Base-by-base conservation (phyloP, 2,888 invertebrate species). In the Thysanoteuthis rhombus region DNA sequence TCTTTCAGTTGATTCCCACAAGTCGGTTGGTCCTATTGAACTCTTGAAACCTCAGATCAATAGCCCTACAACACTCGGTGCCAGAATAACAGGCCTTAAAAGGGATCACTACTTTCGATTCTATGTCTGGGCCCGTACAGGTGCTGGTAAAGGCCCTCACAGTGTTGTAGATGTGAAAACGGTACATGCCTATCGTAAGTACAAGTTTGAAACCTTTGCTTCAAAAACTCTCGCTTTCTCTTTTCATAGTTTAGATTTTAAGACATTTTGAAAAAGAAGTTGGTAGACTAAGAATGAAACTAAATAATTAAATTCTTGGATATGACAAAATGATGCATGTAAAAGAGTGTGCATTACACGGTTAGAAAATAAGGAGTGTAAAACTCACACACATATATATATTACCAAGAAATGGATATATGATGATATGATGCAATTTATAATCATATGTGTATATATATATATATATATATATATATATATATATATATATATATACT, bases 81-180 rank as follows among this genome's bases (percentile, higher is more conserved):
- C 98, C 52, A 99, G 99, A 97, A 97, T 99, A 95, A 98, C 98
- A 2, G 98, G 98, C 0, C 97, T 99, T n/a, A 98, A 98, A 95
- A 98, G 99, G 0, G 98, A 98, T 96, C 98, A 99, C 0, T 98
- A 98, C 96, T 99, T 99, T 97, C 98, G 97, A 75, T 97, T 98
- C 94, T 97, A 97, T 94, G 98, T 99, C 94, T 98, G 98, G 95
- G 99, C 99, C 0, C 98, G 98, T 91, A 99, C 99, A 0, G 98
- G 98, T 95, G 98, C 98, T 93, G 99, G 99, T 28, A 98, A 98
- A 96, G 99, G 99, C n/a, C 98, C 98, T 95, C 96, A 97, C 39
- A 97, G 96, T 93, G 97, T 95, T 94, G 94, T 96, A 6, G 97
- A 97, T 94, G 96, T 96, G 52, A 94, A 95, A 94, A 97, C 97